Evolutionary conservation across 1,140 invertebrate genomes (phyloP).

Genomic region (Diorhabda sublineata): DNA sequence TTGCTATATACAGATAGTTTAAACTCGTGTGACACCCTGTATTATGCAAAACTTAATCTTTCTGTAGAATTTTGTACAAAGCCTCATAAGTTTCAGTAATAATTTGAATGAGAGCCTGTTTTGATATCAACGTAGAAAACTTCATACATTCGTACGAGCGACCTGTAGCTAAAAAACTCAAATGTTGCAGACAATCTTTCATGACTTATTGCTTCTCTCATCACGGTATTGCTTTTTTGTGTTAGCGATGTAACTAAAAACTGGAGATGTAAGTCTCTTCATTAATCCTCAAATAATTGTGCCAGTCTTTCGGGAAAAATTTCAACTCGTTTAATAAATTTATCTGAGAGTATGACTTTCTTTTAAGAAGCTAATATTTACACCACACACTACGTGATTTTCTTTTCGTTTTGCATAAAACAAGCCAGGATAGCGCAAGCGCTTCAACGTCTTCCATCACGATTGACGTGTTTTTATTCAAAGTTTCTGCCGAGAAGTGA

Average conservation of each 20-base stretch:
- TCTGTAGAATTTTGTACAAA: background rate
- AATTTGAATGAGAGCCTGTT: background rate
- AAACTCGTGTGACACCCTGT: too few relatives aligned
- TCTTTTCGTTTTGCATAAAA: too few relatives aligned
- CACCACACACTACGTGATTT: too few relatives aligned
- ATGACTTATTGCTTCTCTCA: background rate
- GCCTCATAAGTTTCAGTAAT: constrained; percentile 1
- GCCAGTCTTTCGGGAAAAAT: background rate
- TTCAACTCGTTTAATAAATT: background rate
- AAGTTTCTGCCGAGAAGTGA: too few relatives aligned
- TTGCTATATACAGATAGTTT: too few relatives aligned
- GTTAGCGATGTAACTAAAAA: background rate
- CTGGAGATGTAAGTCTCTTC: constrained; percentile 1
- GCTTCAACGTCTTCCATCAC: too few relatives aligned
- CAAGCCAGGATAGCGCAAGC: too few relatives aligned
- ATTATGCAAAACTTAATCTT: background rate
- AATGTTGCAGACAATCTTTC: background rate
- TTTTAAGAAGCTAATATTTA: background rate
- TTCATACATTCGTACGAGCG: background rate
- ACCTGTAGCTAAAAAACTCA: background rate
- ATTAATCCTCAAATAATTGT: background rate
- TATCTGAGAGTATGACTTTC: background rate
- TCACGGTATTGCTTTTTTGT: background rate
- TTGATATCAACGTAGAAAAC: background rate
- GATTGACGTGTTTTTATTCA: too few relatives aligned